Evolutionary conservation across 2,113 vertebrate species (phyloP).

Genomic region (Spermophilus dauricus): DNA sequence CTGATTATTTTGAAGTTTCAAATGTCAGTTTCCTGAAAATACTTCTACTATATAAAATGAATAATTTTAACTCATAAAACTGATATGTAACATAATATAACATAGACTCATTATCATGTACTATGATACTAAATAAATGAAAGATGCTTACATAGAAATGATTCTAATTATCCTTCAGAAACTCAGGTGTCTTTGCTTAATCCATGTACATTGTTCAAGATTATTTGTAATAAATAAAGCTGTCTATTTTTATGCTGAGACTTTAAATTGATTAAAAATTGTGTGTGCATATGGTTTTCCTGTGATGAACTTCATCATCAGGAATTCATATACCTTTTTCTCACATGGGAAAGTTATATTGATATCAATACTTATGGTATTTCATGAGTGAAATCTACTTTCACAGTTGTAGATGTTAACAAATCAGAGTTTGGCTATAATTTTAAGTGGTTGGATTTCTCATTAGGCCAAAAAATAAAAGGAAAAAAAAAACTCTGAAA

Average conservation of each 20-base stretch:
- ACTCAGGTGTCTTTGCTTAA: neutral
- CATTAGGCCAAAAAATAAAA: neutral
- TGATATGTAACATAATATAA: neutral
- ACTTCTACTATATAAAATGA: neutral
- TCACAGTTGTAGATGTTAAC: neutral
- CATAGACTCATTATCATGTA: neutral
- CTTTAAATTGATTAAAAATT: neutral
- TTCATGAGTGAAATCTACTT: neutral
- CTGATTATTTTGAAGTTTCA: neutral
- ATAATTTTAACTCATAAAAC: neutral
- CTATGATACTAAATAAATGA: neutral
- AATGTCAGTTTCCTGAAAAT: neutral
- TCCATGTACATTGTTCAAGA: neutral
- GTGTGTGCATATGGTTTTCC: neutral
- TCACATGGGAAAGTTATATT: neutral
- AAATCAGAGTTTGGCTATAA: neutral
- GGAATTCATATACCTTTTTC: neutral
- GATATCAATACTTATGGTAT: neutral
- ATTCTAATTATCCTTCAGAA: neutral
- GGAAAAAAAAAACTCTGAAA: neutral
- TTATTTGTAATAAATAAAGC: neutral
- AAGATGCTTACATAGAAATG: neutral
- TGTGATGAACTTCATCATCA: neutral
- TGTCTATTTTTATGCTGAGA: neutral
- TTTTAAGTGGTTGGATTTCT: neutral